Percentiles rank a stretch among this genome's conserved stretches.
Evolutionary conservation across 2,888 invertebrate genomes (phyloP).

Genomic region (Clusia tigrina): DNA sequence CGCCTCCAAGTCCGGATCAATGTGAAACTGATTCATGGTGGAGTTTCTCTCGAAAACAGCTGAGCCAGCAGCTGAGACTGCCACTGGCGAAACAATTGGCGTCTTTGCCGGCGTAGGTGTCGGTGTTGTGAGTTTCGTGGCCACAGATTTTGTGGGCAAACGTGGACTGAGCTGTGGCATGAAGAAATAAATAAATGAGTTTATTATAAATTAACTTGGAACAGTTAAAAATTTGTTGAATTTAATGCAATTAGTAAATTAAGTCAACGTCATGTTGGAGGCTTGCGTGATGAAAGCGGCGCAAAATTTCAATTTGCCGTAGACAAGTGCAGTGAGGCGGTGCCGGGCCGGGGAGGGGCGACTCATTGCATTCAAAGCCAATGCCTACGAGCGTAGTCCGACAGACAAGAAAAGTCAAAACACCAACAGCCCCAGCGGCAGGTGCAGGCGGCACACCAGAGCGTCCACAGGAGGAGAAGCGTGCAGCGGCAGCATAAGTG

Average conservation of each 20-base stretch:
- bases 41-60: conserved; percentile 30
- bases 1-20: conserved; percentile 32
- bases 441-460: no score
- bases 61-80: conserved; percentile 22
- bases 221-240: conserved; percentile 12
- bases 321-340: neutral
- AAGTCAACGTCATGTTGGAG: conserved; percentile 40
- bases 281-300: conserved; percentile 15
- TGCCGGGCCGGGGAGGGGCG: no score
- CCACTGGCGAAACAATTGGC: conserved; percentile 9
- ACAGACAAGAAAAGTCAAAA: no score
- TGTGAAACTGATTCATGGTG: conserved; percentile 30
- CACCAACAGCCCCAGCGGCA: no score
- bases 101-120: conserved; percentile 17
- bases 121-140: neutral
- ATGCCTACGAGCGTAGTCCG: no score
- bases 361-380: no score
- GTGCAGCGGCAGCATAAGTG: no score
- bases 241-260: conserved; percentile 30
- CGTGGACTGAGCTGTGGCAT: conserved; percentile 49
- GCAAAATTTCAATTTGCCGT: neutral
- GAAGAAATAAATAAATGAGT: conserved; percentile 27
- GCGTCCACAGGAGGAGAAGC: no score
- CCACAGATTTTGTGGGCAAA: conserved; percentile 37
- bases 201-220: conserved; percentile 17